Base-by-base conservation (phyloP, 1,140 invertebrate species). In the Augochlora pura region DNA sequence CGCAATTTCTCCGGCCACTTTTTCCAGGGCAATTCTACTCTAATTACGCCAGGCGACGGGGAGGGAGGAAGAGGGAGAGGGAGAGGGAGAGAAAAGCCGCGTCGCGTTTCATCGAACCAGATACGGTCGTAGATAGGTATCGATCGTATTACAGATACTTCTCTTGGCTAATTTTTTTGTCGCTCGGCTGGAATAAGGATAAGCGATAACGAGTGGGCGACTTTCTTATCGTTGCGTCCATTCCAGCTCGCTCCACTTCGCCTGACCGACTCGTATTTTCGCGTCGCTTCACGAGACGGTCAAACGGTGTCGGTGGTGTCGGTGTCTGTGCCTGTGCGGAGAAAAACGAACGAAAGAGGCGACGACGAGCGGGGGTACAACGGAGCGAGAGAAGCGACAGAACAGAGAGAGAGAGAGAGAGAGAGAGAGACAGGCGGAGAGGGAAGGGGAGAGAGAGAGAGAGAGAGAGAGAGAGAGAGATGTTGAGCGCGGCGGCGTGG, bases 161-260 rank as follows among this genome's bases (percentile, higher is more conserved):
- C 39, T 64, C 39, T 12, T n/a, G 9, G 8, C 2, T 64, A n/a
- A 4, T n/a, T 42, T 66, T 66, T 66, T 5, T 46, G 12, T 25
- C 23, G 39, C 27, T 16, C 16, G 39, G 27, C 23, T 71, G 59
- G 75, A 71, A 63, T 71, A 77, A 77, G 59, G 75, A 77, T 77
- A 77, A 71, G 67, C 75, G 75, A 77, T 77, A 77, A 77, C 67
- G 42, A 27, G 52, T 59, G n/a, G 42, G 54, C 49, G 64, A 72
- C 63, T 66, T 80, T 49, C 65, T 68, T 73, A 75, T 74, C 79
- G 70, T 23, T 65, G 62, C 83, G 80, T 80, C 63, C 73, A 87
- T 87, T 89, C 82, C 83, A 86, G 84, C 87, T 86, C 87, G 88
- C 85, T 89, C 85, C 78, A 84, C 77, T 84, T 88, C 84, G 83